Evolutionary conservation across 2,797 vertebrate genomes (phyloP), one percentile per base, ranked within the genome.

Genomic region (Diglossa cyanea): DNA sequence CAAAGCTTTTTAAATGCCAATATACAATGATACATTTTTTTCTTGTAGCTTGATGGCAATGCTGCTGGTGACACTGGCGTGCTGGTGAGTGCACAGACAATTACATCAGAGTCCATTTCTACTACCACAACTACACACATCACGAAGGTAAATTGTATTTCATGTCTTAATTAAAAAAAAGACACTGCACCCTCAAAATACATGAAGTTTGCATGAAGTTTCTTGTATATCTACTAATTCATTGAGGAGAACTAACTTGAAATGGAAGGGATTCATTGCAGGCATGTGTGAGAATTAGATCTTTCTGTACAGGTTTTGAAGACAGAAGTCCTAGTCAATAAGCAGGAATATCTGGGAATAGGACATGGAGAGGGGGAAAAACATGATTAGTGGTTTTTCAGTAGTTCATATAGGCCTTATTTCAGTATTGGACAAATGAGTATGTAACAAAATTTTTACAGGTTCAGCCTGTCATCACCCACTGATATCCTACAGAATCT

Each of bases 61-160:
- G 98, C 98, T 60, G 98, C 98, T 30, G 97, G 98, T 10, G 98
- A 99, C 93, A 98, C 98, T 2, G 99, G 99, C 10, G 98, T 99
- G 58, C 97, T 99, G 97, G 98, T 99, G 98, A 99, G 98, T 2
- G 99, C 99, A 85, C 99, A 99, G 97, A 99, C 99, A 86, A 99
- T 99, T 98, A 99, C 99, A 63, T 99, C 99, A 28, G 99, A 99
- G 96, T 99, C 99, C 31, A 95, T 99, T 97, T 99, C 99, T 68
- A 99, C 99, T 63, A 99, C 99, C 12, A 99, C 99, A 55, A 99
- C 99, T 84, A 99, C 99, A 95, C 99, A 99, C 97, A 99, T 99
- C 95, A 99, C 99, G 91, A 99, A 99, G 99, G 99, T 99, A 98
- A 95, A 51, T 72, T 35, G 17, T 2, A 39, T 40, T 40, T 61